Evolutionary conservation across 2,888 invertebrate genomes (phyloP).

Genomic region (Branchipolynoe longqiensis): DNA sequence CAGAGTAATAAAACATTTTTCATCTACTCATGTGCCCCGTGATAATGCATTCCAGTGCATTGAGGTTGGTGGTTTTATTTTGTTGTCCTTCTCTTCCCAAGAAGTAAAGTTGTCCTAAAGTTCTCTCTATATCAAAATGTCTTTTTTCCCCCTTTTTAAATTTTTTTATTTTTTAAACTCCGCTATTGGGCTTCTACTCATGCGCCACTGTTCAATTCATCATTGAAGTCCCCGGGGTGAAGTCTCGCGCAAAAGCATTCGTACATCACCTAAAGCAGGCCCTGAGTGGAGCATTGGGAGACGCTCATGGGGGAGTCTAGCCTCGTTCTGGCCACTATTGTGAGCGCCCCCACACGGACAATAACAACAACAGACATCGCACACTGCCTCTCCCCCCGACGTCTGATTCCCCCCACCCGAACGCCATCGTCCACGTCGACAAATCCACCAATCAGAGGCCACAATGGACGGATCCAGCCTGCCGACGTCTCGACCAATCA

Average conservation of each 20-base stretch:
- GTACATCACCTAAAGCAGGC: too few relatives aligned
- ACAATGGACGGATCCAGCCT: conserved; percentile 15
- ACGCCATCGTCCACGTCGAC: conserved; percentile 22
- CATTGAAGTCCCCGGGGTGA: conserved; percentile 14
- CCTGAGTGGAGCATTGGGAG: neutral
- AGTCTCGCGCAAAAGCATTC: neutral
- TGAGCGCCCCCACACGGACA: conserved; percentile 5
- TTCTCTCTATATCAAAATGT: too few relatives aligned
- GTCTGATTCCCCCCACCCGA: conserved; percentile 23
- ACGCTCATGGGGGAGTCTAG: conserved; percentile 23
- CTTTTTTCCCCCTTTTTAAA: too few relatives aligned
- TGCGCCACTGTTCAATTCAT: neutral
- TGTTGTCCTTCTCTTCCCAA: too few relatives aligned
- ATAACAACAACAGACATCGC: conserved; percentile 38
- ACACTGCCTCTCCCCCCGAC: neutral
- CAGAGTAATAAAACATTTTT: too few relatives aligned
- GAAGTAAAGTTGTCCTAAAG: too few relatives aligned
- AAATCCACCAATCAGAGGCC: conserved; percentile 41
- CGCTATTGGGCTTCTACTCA: conserved; percentile 11
- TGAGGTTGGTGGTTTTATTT: too few relatives aligned
- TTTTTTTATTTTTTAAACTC: too few relatives aligned
- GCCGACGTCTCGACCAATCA: conserved; percentile 38
- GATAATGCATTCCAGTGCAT: too few relatives aligned
- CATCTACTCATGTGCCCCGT: too few relatives aligned
- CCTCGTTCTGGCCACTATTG: conserved; percentile 8